phyloP scores from a whole-genome alignment of 2,797 vertebrate genomes.

The Lemur catta region DNA sequence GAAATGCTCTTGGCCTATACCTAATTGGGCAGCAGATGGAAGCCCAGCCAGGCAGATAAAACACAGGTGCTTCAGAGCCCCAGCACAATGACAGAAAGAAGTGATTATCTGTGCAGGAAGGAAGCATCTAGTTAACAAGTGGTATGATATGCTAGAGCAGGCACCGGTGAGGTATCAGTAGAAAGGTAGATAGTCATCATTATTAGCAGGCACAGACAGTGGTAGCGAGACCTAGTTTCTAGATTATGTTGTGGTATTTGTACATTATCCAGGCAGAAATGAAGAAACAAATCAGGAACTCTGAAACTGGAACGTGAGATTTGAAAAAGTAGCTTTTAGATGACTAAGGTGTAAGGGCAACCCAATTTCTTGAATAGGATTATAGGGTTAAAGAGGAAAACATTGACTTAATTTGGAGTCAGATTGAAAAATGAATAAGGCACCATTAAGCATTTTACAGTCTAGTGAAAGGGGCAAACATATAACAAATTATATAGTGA shows the following conservation, averaged over 20 bases:
- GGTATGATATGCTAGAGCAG: not conserved
- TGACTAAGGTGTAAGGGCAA: not conserved
- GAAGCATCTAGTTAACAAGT: not conserved
- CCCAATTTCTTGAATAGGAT: not conserved
- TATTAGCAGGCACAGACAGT: not conserved
- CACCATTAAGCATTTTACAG: not conserved
- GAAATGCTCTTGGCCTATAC: not conserved
- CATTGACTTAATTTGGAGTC: not conserved
- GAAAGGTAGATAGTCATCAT: not conserved
- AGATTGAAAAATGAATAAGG: slow-evolving; percentile 34
- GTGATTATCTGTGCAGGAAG: not conserved
- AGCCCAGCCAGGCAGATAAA: not conserved
- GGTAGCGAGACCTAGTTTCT: not conserved
- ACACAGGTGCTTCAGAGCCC: not conserved
- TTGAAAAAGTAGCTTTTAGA: slow-evolving; percentile 23
- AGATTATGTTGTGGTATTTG: not conserved
- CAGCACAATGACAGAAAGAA: not conserved
- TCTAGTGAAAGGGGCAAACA: not conserved
- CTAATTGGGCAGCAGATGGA: not conserved
- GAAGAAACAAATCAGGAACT: slow-evolving; percentile 25
- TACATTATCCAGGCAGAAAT: not conserved
- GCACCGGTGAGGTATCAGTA: not conserved
- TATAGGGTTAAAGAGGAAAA: slow-evolving; percentile 17
- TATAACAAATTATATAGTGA: not conserved
- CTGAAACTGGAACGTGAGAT: slow-evolving; percentile 29